Conservation (phyloP, 2,113 vertebrate species). For the Panthera leo region DNA sequence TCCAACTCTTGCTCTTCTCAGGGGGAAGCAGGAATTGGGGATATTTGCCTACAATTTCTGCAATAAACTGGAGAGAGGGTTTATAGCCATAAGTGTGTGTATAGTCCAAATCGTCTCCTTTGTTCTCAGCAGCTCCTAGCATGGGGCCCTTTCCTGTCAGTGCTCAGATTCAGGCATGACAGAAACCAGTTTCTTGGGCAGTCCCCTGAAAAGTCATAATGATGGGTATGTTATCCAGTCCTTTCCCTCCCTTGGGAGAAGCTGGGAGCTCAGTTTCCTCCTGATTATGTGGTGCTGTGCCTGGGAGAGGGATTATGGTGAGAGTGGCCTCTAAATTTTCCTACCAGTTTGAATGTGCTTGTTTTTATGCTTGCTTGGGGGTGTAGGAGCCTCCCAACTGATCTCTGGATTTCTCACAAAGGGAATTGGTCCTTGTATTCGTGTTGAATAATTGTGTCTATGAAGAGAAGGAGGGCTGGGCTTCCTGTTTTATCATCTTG, state of each 20-base stretch:
- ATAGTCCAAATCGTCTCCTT: background rate
- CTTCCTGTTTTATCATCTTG: background rate
- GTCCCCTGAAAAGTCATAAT: background rate
- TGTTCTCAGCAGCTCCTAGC: background rate
- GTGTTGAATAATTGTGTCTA: background rate
- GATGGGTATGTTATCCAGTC: background rate
- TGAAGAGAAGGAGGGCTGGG: background rate
- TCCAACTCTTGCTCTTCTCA: background rate
- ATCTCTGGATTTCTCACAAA: background rate
- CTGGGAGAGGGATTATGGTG: background rate
- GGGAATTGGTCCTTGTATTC: background rate
- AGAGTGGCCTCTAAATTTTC: background rate
- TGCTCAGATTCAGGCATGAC: background rate
- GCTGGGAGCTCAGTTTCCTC: background rate
- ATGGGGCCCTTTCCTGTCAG: background rate
- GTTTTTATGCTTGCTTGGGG: background rate
- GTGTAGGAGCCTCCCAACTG: too few relatives aligned
- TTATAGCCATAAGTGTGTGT: background rate
- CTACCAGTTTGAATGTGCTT: background rate
- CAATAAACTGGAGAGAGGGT: background rate
- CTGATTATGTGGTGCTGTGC: background rate
- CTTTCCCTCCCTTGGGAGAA: background rate
- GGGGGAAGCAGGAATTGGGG: background rate
- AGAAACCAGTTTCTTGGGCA: background rate
- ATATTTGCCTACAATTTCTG: background rate